phyloP scores from a whole-genome alignment of 2,888 invertebrate genomes.

The Palloptera scutellata region DNA sequence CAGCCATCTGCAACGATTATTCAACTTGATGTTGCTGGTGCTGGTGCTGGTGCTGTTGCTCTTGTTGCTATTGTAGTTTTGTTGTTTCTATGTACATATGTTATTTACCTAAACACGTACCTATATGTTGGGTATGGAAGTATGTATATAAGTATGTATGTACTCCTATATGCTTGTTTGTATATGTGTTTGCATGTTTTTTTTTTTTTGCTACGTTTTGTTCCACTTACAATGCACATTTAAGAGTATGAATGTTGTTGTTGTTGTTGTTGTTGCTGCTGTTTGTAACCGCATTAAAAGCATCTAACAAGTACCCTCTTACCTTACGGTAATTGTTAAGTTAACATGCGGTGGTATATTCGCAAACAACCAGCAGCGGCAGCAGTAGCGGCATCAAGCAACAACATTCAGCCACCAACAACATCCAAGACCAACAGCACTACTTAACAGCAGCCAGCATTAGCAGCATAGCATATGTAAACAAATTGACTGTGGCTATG shows the following conservation, averaged over 20 bases:
- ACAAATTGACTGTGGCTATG: constrained; percentile 34
- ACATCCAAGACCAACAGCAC: too few relatives aligned
- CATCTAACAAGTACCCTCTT: constrained; percentile 18
- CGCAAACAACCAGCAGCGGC: too few relatives aligned
- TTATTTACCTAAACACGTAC: neutral
- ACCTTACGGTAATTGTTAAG: too few relatives aligned
- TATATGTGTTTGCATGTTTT: neutral
- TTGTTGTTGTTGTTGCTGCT: constrained; percentile 15
- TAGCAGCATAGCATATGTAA: too few relatives aligned
- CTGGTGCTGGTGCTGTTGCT: constrained; percentile 9
- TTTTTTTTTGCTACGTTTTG: constrained; percentile 16
- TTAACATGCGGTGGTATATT: too few relatives aligned
- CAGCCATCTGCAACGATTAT: neutral
- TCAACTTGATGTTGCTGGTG: constrained; percentile 8
- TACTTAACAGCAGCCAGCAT: too few relatives aligned
- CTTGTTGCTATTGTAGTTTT: constrained; percentile 11
- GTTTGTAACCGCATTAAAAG: constrained; percentile 36
- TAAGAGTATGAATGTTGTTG: neutral
- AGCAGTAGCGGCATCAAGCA: too few relatives aligned
- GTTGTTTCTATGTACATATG: constrained; percentile 4
- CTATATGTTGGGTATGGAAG: too few relatives aligned
- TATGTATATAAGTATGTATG: neutral
- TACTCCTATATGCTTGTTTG: constrained; percentile 26
- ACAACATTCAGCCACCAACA: too few relatives aligned
- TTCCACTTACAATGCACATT: constrained; percentile 34